These are phyloP conservation scores for Noctua comes DNA, from an alignment of 2,888 invertebrate genomes.

Conservation along the genomic window DNA sequence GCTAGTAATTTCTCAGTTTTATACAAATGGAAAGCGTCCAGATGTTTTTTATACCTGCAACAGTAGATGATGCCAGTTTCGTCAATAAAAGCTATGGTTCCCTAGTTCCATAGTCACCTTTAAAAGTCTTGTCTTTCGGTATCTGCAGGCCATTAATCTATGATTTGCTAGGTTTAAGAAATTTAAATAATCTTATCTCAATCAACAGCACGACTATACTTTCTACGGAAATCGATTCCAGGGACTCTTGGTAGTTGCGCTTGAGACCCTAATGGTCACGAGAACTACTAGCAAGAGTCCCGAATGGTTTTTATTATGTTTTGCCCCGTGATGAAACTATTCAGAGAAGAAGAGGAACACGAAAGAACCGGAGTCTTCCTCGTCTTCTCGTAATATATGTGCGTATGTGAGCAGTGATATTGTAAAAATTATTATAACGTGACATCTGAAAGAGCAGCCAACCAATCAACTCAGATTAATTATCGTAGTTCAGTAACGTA, in stretches of 20 bases:
- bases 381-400: neutral
- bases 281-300: no score
- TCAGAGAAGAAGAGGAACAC: neutral
- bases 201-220: conserved; percentile 3
- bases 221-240: neutral
- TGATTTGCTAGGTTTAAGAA: neutral
- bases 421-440: neutral
- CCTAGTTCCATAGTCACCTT: neutral
- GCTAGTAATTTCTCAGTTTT: neutral
- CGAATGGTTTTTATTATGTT: neutral
- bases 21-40: neutral
- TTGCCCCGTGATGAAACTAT: neutral
- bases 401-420: neutral
- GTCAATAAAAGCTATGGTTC: neutral
- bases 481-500: neutral
- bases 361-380: neutral
- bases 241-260: neutral
- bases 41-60: neutral
- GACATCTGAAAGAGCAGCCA: neutral
- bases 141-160: neutral
- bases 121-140: neutral
- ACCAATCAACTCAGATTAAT: neutral
- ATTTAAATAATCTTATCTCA: conserved; percentile 7
- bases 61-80: neutral
- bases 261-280: neutral